Conservation (phyloP, 2,888 invertebrate species). For the Xestia c-nigrum region DNA sequence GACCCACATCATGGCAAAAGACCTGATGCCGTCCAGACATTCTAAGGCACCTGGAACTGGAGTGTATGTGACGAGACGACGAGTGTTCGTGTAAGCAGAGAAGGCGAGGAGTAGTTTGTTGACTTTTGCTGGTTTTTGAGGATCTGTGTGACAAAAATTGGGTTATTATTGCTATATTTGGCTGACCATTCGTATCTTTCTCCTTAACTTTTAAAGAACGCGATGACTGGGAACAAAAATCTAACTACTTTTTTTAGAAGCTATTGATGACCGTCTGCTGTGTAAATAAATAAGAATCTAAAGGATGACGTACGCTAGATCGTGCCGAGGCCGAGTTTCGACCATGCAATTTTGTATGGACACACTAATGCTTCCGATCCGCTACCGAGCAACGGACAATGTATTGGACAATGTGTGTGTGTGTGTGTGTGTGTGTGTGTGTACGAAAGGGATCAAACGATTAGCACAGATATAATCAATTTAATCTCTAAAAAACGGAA, state of each 20-base stretch:
- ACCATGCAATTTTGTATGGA: no score
- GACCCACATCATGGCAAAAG: slow-evolving; percentile 88
- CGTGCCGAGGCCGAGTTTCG: no score
- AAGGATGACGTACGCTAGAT: no score
- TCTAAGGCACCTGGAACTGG: slow-evolving; percentile 78
- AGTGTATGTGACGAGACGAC: slow-evolving; percentile 78
- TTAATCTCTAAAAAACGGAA: neutral
- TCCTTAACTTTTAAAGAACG: accelerated
- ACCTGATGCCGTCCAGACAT: slow-evolving; percentile 86
- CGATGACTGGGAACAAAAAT: neutral
- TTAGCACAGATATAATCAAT: neutral
- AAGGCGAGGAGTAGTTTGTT: slow-evolving; percentile 73
- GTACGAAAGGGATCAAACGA: neutral
- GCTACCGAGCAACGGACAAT: no score
- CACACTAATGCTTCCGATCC: no score
- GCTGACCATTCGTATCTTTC: neutral
- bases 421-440: no score
- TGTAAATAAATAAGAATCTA: neutral
- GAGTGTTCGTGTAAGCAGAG: slow-evolving; percentile 83
- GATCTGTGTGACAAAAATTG: slow-evolving; percentile 70
- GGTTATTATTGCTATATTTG: neutral
- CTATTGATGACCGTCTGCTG: neutral
- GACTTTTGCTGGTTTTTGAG: slow-evolving; percentile 77
- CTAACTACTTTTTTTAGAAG: neutral
- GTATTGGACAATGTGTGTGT: no score